Conservation (phyloP, 2,888 invertebrate genomes). For the Caenorhabditis afra region DNA sequence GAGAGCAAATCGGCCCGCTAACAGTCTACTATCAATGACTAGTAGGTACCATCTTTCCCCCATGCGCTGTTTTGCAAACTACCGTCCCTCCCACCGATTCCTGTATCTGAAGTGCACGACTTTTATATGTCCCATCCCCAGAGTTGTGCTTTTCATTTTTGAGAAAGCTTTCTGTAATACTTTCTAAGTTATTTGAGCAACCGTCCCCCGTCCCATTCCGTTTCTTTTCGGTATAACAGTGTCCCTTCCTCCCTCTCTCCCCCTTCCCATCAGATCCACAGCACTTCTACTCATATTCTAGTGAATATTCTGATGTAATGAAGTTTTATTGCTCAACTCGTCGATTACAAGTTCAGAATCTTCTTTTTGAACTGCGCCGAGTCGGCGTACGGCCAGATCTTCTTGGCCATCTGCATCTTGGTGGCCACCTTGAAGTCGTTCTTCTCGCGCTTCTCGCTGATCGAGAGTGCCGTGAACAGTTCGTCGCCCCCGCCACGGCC, state of each 20-base stretch:
- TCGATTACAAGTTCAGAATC: slow-evolving; percentile 57
- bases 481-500: slow-evolving; percentile 31
- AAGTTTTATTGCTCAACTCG: slow-evolving; percentile 10
- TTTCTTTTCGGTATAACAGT: background rate
- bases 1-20: background rate
- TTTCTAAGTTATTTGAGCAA: slow-evolving; percentile 34
- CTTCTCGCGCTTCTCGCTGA: slow-evolving; percentile 52
- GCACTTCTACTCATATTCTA: slow-evolving; percentile 37
- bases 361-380: slow-evolving; percentile 66
- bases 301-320: slow-evolving; percentile 49
- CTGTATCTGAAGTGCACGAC: slow-evolving; percentile 8
- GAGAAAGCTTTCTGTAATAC: slow-evolving; percentile 3
- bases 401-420: slow-evolving; percentile 61
- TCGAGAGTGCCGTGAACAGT: slow-evolving; percentile 61
- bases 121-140: background rate
- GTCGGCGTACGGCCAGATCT: slow-evolving; percentile 68
- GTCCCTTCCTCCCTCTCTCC: background rate
- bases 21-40: background rate
- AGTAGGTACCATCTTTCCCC: background rate
- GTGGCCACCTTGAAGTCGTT: slow-evolving; percentile 51
- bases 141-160: slow-evolving; percentile 30
- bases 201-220: background rate
- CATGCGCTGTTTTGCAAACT: slow-evolving; percentile 12
- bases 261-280: slow-evolving; percentile 27
- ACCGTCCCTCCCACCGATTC: background rate